Percentiles rank a stretch among this genome's conserved stretches.
Conservation (phyloP, 2,888 invertebrate species). For the Bhutanitis thaidina region DNA sequence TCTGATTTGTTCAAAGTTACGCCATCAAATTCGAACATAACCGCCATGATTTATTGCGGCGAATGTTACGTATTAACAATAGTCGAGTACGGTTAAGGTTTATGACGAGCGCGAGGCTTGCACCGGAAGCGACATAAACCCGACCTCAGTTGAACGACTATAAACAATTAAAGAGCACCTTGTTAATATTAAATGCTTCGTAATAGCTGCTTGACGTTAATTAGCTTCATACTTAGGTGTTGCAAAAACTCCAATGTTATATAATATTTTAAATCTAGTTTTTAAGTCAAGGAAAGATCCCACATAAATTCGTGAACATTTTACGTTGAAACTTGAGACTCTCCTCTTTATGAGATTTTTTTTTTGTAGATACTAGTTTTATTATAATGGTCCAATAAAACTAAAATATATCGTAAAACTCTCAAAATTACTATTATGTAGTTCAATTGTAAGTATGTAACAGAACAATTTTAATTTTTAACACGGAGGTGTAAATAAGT, state of each 20-base stretch:
- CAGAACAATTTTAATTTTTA: constrained; percentile 5
- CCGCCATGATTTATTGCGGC: constrained; percentile 51
- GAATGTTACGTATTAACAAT: constrained; percentile 47
- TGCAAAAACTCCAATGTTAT: not conserved
- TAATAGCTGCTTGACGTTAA: constrained; percentile 62
- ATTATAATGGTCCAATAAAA: no score
- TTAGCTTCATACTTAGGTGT: constrained; percentile 35
- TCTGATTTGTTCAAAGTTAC: constrained; percentile 46
- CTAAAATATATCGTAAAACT: no score
- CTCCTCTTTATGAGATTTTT: no score
- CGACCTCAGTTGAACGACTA: constrained; percentile 63
- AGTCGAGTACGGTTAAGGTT: constrained; percentile 47
- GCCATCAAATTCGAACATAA: constrained; percentile 49
- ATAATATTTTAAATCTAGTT: not conserved
- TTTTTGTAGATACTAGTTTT: no score
- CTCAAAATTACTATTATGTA: no score
- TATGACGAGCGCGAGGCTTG: constrained; percentile 54
- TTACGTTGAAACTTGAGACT: no score
- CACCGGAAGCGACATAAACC: constrained; percentile 71
- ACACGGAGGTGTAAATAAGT: constrained; percentile 10
- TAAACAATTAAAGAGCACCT: constrained; percentile 71
- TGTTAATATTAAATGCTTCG: constrained; percentile 72
- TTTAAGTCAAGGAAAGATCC: no score
- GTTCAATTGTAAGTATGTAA: no score
- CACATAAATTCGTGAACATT: no score